These are phyloP conservation scores for Pristis pectinata DNA, from an alignment of 2,797 vertebrate species.

Conservation along the genomic window DNA sequence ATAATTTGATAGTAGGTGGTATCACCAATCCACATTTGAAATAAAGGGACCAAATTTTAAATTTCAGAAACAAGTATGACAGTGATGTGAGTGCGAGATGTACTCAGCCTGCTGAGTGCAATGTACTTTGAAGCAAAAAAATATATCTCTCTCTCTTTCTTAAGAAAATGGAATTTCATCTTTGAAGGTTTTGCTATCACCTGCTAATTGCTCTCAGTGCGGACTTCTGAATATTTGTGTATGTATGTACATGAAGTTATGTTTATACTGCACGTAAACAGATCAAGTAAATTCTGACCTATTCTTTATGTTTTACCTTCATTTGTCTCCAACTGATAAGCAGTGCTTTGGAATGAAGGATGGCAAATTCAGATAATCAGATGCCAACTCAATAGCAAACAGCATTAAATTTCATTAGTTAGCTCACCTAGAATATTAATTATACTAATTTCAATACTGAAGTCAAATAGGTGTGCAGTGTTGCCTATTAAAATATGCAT, in stretches of 20 bases:
- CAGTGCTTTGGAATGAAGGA: not conserved
- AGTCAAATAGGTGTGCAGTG: conserved; percentile 54
- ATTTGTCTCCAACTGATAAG: not conserved
- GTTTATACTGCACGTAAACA: not conserved
- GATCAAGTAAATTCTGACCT: not conserved
- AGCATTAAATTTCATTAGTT: not conserved
- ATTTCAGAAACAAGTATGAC: conserved; percentile 37
- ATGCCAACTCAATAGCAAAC: not conserved
- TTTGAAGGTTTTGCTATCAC: not conserved
- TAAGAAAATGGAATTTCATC: not conserved
- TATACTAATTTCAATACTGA: conserved; percentile 66
- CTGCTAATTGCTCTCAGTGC: not conserved
- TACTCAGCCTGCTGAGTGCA: conserved; percentile 64
- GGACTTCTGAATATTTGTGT: conserved; percentile 8
- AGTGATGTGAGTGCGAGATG: conserved; percentile 40
- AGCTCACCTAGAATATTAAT: conserved; percentile 9
- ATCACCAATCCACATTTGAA: not conserved
- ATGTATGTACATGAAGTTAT: not conserved
- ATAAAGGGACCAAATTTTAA: not conserved
- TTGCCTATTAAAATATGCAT: conserved; percentile 74
- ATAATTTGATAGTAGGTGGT: not conserved
- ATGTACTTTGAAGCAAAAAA: conserved; percentile 46
- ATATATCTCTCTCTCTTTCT: conserved; percentile 23
- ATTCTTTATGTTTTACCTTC: not conserved
- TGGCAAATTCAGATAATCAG: not conserved